These are phyloP conservation scores for Phyllotreta striolata DNA, from an alignment of 2,888 invertebrate genomes.

Conservation along the genomic window DNA sequence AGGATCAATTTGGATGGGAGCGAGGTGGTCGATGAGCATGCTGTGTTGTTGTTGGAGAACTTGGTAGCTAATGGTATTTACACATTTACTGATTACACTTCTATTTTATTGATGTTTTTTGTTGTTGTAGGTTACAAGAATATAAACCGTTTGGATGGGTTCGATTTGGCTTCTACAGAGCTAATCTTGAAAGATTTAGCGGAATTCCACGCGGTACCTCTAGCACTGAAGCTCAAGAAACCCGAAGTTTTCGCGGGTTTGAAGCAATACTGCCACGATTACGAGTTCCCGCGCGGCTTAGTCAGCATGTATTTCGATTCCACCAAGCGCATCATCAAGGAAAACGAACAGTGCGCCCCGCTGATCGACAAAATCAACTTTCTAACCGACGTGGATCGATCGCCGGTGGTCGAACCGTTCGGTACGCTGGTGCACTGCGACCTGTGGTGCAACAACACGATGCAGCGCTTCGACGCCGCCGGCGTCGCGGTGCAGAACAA, in stretches of 20 bases:
- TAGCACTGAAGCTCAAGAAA: constrained; percentile 62
- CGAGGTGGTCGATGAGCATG: constrained; percentile 2
- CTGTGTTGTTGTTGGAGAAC: constrained; percentile 11
- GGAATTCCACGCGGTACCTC: constrained; percentile 65
- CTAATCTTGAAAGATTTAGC: constrained; percentile 63
- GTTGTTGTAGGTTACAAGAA: constrained; percentile 59
- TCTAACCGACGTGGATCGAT: constrained; percentile 7
- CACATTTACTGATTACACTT: neutral
- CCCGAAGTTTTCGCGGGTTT: constrained; percentile 57
- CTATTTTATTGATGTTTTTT: neutral
- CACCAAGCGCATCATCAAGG: constrained; percentile 3
- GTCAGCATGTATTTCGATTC: neutral
- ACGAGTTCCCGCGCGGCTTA: neutral
- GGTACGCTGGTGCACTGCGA: constrained; percentile 66
- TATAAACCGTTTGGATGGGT: constrained; percentile 61
- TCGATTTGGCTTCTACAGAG: constrained; percentile 62
- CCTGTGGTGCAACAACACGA: constrained; percentile 68
- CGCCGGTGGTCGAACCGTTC: constrained; percentile 51
- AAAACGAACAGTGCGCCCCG: constrained; percentile 1
- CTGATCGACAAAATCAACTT: constrained; percentile 12
- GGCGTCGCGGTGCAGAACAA: constrained; percentile 52
- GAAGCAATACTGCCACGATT: constrained; percentile 46
- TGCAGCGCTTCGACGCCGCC: constrained; percentile 58
- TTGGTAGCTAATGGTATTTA: constrained; percentile 4
- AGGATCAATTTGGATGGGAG: constrained; percentile 1